Base-by-base conservation (phyloP, 2,113 vertebrate species). In the Haemorhous mexicanus region DNA sequence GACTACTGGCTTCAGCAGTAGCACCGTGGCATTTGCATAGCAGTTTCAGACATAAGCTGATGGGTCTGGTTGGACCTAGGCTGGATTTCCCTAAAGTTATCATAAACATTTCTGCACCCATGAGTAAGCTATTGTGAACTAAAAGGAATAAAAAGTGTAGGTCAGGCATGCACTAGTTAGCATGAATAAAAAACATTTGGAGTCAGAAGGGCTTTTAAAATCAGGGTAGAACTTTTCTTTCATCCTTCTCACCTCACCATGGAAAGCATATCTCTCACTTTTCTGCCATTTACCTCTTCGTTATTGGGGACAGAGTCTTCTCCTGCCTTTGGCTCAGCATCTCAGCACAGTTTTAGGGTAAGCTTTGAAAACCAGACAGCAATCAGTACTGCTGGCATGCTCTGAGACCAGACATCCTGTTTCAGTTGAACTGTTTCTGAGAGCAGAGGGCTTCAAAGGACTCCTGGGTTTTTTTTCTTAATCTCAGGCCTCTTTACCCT, bases 401-500 rank as follows among this genome's bases (percentile, higher is more conserved):
- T 47, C 61, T 47, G 62, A 53, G n/a, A 94, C 49, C 55, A 95
- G 56, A 94, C 83, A 90, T 96, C 94, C 92, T 95, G 78, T 93
- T 83, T 93, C 53, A 59, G 67, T 90, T 59, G 73, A 91, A 85
- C 87, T 85, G 88, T 41, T 76, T 59, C 81, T 87, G 49, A 85
- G 55, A 76, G 84, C 64, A 78, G 35, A 88, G 33, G 5, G 15
- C 58, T 94, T 95, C 76, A 89, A 91, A 89, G 41, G 33, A 16
- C 61, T 68, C 3, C 5, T 52, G 52, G 26, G 9, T 0, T 1
- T 58, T 91, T 91, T 76, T 92, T 41, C 63, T 70, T 69, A 37
- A 46, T 11, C 37, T 77, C 0, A 0, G 37, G 68, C 73, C 55
- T 87, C 76, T 84, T 81, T 77, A 76, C 69, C 2, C 23, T n/a